These are phyloP conservation scores for Galbula dea DNA, from an alignment of 2,113 vertebrate species.

Conservation along the genomic window DNA sequence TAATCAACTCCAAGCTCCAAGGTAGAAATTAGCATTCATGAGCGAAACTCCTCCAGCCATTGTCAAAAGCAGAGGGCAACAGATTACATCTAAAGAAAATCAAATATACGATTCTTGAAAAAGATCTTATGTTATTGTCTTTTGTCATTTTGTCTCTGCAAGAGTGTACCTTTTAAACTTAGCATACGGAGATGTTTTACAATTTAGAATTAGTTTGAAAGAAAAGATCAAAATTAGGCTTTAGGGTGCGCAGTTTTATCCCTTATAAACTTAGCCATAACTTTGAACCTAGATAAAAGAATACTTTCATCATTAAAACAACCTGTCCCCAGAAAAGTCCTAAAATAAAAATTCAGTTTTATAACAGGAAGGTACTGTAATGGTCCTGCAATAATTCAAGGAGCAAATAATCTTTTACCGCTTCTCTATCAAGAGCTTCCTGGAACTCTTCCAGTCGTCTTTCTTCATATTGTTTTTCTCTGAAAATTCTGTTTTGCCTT, in stretches of 20 bases:
- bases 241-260: background rate
- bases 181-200: background rate
- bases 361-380: background rate
- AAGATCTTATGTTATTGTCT: background rate
- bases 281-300: background rate
- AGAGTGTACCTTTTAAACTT: background rate
- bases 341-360: background rate
- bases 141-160: background rate
- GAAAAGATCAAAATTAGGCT: background rate
- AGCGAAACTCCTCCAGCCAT: background rate
- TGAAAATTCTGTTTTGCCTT: conserved; percentile 85
- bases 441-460: conserved; percentile 83
- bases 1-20: background rate
- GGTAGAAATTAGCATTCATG: background rate
- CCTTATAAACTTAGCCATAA: background rate
- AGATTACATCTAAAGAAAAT: background rate
- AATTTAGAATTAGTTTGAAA: background rate
- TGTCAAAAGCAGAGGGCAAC: background rate
- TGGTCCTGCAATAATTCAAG: background rate
- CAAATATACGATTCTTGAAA: background rate
- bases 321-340: background rate
- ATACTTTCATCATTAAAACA: background rate
- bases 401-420: conserved; percentile 71
- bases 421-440: conserved; percentile 86
- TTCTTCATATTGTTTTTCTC: conserved; percentile 87